Percentiles rank a stretch among this genome's conserved stretches.
These are phyloP conservation scores for Sesamia inferens DNA, from an alignment of 2,888 invertebrate species.

Conservation along the genomic window DNA sequence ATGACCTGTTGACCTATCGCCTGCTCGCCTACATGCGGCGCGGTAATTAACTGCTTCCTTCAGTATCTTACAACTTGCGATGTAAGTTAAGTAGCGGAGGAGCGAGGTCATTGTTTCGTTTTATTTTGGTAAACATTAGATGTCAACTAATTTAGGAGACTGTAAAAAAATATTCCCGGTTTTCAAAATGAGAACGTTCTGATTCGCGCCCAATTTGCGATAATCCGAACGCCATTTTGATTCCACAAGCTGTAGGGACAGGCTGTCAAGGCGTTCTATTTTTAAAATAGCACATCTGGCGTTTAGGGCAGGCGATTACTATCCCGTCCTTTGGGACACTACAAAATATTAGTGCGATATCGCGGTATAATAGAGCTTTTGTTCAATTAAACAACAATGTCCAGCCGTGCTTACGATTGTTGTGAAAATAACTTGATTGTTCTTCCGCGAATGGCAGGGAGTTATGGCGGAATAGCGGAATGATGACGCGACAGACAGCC, in stretches of 20 bases:
- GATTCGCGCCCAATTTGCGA: constrained; percentile 29
- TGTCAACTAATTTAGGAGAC: too few species aligned
- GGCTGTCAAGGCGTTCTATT: constrained; percentile 47
- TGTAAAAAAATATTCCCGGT: too few species aligned
- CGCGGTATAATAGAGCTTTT: constrained; percentile 45
- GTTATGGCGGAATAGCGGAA: constrained; percentile 47
- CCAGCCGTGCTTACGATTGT: constrained; percentile 37
- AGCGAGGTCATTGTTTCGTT: constrained; percentile 3
- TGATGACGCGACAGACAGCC: constrained; percentile 56
- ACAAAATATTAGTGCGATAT: constrained; percentile 33
- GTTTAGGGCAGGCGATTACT: constrained; percentile 44
- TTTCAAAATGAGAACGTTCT: constrained; percentile 2
- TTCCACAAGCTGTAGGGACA: constrained; percentile 22
- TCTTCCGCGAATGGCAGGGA: constrained; percentile 54
- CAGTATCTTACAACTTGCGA: constrained; percentile 28
- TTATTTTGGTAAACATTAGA: not conserved
- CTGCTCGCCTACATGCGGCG: constrained; percentile 30
- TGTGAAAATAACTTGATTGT: constrained; percentile 46
- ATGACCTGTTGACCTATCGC: constrained; percentile 54
- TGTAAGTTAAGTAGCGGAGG: constrained; percentile 20
- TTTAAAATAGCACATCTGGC: constrained; percentile 56
- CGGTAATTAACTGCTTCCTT: constrained; percentile 52
- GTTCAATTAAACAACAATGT: constrained; percentile 27
- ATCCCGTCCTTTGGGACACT: constrained; percentile 29
- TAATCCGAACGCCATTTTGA: constrained; percentile 40